phyloP scores from a whole-genome alignment of 1,140 invertebrate species.

The Pseudomyrmex concolor region DNA sequence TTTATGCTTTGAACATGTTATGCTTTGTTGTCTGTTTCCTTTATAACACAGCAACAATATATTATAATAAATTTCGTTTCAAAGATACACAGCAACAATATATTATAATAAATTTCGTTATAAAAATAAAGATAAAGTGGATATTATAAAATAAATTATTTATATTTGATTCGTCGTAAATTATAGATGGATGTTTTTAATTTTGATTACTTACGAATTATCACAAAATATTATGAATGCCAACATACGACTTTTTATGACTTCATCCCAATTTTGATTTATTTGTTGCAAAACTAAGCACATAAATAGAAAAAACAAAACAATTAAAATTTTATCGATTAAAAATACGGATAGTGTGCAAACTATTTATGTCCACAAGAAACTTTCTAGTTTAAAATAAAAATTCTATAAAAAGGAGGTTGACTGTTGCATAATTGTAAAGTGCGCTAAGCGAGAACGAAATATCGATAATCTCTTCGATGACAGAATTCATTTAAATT shows the following conservation, averaged over 20 bases:
- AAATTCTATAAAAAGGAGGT: neutral
- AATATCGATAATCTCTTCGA: neutral
- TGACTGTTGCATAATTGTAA: neutral
- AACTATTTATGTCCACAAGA: neutral
- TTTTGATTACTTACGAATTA: neutral
- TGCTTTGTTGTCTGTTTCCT: no score
- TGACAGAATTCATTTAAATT: neutral
- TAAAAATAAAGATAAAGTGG: neutral
- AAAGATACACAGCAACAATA: no score
- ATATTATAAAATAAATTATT: neutral
- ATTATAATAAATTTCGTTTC: slow-evolving; percentile 10
- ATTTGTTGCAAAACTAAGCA: no score
- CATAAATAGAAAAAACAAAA: neutral
- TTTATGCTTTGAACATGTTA: no score
- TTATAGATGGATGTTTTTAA: no score
- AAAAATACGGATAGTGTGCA: neutral
- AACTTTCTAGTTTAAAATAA: neutral
- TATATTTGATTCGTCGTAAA: no score
- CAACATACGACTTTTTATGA: neutral
- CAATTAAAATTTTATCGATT: neutral
- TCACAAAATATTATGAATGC: neutral
- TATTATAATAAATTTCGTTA: slow-evolving; percentile 1
- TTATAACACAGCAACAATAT: neutral
- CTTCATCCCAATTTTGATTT: no score
- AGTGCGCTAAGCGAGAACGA: neutral